These are phyloP conservation scores for Athrips mouffetella DNA, from an alignment of 2,888 invertebrate species.

Conservation along the genomic window DNA sequence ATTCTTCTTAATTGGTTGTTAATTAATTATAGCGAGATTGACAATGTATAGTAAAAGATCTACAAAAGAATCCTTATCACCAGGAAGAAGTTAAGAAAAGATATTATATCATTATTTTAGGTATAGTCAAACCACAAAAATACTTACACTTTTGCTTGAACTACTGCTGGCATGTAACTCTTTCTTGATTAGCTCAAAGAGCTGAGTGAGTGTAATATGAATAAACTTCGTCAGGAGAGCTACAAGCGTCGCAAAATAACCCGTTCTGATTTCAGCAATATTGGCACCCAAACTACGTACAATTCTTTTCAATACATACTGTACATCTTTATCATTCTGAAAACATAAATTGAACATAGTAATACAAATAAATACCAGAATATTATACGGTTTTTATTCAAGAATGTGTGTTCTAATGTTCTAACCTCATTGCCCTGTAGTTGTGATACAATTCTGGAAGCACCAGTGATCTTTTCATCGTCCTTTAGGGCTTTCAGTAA, in stretches of 20 bases:
- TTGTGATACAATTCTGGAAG: conserved; percentile 61
- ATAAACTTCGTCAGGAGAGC: conserved; percentile 74
- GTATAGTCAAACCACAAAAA: too few relatives aligned
- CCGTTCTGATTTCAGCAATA: conserved; percentile 79
- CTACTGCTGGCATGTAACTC: conserved; percentile 81
- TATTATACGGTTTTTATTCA: background rate
- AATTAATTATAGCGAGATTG: too few relatives aligned
- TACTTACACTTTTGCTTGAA: conserved; percentile 82
- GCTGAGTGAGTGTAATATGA: conserved; percentile 65
- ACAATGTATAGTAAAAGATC: too few relatives aligned
- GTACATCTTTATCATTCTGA: conserved; percentile 80
- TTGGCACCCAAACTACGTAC: conserved; percentile 86
- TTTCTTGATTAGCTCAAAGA: conserved; percentile 80
- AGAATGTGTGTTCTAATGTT: conserved; percentile 13
- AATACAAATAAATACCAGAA: background rate
- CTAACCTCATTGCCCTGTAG: conserved; percentile 62
- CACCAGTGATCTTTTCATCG: conserved; percentile 58
- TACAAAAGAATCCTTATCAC: too few relatives aligned
- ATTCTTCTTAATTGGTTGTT: too few relatives aligned
- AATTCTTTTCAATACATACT: conserved; percentile 83
- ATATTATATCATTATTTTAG: too few relatives aligned
- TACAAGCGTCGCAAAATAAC: conserved; percentile 84
- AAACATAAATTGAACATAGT: conserved; percentile 22
- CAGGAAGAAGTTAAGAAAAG: too few relatives aligned
- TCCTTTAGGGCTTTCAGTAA: conserved; percentile 56